Conservation (phyloP, 1,140 invertebrate genomes). For the Tribolium castaneum region DNA sequence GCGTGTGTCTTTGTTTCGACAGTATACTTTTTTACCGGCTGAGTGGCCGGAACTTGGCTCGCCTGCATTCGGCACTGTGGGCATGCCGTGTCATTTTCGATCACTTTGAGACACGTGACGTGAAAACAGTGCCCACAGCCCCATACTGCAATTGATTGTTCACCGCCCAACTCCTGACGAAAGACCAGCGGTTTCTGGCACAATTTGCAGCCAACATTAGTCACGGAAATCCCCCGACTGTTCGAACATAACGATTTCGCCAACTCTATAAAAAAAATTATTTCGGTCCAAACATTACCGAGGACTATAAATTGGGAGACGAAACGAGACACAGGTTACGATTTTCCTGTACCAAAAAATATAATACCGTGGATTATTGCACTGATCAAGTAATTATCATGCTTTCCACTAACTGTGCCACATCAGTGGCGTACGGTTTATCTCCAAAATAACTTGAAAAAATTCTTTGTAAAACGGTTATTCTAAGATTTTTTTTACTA, state of each 20-base stretch:
- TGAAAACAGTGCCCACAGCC: conserved; percentile 62
- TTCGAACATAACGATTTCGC: conserved; percentile 55
- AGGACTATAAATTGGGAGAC: too few relatives aligned
- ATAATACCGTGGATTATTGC: too few relatives aligned
- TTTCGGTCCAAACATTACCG: too few relatives aligned
- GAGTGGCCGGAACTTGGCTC: conserved; percentile 32
- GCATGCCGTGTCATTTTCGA: conserved; percentile 53
- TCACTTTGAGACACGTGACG: conserved; percentile 51
- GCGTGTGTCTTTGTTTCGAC: conserved; percentile 30
- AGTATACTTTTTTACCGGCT: conserved; percentile 44
- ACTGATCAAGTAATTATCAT: too few relatives aligned
- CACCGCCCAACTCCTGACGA: conserved; percentile 43
- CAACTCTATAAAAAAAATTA: conserved; percentile 54
- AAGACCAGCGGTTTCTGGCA: conserved; percentile 57
- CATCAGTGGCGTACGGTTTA: too few relatives aligned
- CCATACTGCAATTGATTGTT: conserved; percentile 54
- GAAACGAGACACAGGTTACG: too few relatives aligned
- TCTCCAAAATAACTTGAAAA: too few relatives aligned
- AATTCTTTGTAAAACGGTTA: too few relatives aligned
- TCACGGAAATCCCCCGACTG: conserved; percentile 55
- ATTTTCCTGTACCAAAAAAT: too few relatives aligned
- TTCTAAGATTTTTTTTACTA: too few relatives aligned
- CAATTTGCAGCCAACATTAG: conserved; percentile 53
- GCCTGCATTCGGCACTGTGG: conserved; percentile 56
- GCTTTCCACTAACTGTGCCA: too few relatives aligned